Base-by-base conservation (phyloP, 2,113 vertebrate species). In the Beaufortia kweichowensis region DNA sequence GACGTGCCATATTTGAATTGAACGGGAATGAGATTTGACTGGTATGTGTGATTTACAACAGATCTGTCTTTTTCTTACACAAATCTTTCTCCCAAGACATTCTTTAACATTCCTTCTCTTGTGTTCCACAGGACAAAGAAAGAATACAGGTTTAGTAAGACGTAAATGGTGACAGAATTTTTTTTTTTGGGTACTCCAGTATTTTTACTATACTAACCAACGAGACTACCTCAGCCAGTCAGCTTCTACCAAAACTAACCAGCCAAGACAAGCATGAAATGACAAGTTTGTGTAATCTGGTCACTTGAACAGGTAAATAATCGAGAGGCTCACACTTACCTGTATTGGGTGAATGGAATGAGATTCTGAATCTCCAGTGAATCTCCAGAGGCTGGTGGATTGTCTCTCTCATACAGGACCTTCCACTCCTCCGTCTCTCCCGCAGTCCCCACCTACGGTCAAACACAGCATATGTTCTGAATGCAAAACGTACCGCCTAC, bases 341-440 rank as follows among this genome's bases (percentile, higher is more conserved):
- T 95, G 93, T 98, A 98, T 81, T 94, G 91, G 41, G 95, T 98
- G 81, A 97, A 98, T 0, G 96, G 96, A 0, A 85, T 94, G 81
- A 98, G 94, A 88, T 95, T 88, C 0, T 95, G 95, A 60, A 98
- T 92, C 81, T 97, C 94, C 88, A 74, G 35, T 97, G 85, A 12
- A 79, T 87, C 84, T 96, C 43, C 43, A 21, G 93, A 78, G 92
- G 91, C 3, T 94, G 91, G 0, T 93, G 94, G 61, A 28, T 95
- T 96, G 70, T 96, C 94, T 65, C 92, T 93, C 85, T 96, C 94
- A 5, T 86, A 92, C 50, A 98, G 87, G 48, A 83, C 90, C 62
- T 89, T 89, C 96, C 96, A 98, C 1, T 91, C 92, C 61, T 93
- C 91, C 43, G 95, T 94, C 0, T 95, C 94, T 2, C 91, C 93